Evolutionary conservation across 2,797 vertebrate species (phyloP), one percentile per base, ranked within the genome.

Genomic region (Argyrosomus regius): DNA sequence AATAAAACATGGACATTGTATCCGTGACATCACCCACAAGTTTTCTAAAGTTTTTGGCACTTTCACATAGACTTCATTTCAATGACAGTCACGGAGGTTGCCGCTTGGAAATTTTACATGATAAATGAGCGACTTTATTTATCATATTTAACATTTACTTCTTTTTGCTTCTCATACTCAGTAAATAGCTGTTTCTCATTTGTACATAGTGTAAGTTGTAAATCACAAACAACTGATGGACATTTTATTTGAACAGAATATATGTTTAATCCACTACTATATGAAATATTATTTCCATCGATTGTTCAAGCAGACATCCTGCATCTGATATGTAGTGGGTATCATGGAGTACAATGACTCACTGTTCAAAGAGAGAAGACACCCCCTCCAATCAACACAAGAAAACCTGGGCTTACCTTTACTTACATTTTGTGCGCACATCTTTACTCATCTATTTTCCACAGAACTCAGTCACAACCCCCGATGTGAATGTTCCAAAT

Each of bases 271-370:
- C 24, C 24, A 16, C 24, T 4, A 1, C 10, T 39, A 0, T 20
- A 28, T 46, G 24, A 48, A 71, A 39, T 35, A 26, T 48, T 12
- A 45, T 77, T 74, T 73, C 56, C 62, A 39, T 35, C 28, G 18
- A 35, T 57, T 43, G 17, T 59, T 77, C 22, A 53, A 17, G 71
- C 49, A 74, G 24, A 72, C 13, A 56, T 64, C 35, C 12, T 54
- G 53, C 20, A 53, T 81, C 58, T 59, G 1, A 12, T 26, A 43
- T 24, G 6, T 20, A 69, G 28, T 20, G 5, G 46, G 35, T 28
- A 41, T 61, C 18, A 58, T 17, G 57, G 26, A 66, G 54, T n/a
- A 20, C 54, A 14, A 18, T 86, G 80, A 86, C 57, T 81, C 71
- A 75, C 59, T 6, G 9, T 45, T 62, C 3, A 49, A 22, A 22